These are phyloP conservation scores for Vipera ursinii DNA, from an alignment of 2,797 vertebrate genomes.

Conservation along the genomic window DNA sequence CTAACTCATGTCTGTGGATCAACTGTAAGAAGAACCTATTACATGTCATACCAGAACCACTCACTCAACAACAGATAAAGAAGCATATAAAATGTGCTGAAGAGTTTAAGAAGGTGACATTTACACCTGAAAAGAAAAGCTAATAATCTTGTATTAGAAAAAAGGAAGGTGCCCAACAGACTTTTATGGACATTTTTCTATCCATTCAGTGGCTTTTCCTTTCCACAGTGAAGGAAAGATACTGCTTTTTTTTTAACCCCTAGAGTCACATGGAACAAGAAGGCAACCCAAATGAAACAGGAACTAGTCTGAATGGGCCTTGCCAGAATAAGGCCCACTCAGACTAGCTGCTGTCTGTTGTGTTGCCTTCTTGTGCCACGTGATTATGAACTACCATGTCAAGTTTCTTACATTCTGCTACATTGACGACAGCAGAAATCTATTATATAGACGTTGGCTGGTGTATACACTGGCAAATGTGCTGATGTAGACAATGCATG, in stretches of 20 bases:
- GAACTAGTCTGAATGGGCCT: too few relatives aligned
- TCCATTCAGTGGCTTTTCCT: neutral
- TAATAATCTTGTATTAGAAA: neutral
- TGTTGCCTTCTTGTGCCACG: neutral
- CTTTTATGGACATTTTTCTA: neutral
- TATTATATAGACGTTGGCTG: neutral
- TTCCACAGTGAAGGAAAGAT: neutral
- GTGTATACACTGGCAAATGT: neutral
- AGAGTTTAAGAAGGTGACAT: too few relatives aligned
- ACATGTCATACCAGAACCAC: neutral
- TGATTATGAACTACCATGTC: neutral
- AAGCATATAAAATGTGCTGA: too few relatives aligned
- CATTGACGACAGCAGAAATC: neutral
- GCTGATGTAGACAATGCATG: neutral
- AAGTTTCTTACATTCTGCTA: neutral
- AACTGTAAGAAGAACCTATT: neutral
- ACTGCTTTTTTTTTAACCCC: too few relatives aligned
- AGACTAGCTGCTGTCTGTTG: neutral
- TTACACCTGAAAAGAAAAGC: neutral
- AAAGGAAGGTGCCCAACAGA: neutral
- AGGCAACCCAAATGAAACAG: too few relatives aligned
- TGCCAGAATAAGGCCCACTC: neutral
- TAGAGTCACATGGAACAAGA: too few relatives aligned
- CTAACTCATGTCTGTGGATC: neutral
- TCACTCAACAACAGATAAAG: neutral